Percentiles rank a stretch among this genome's conserved stretches.
phyloP scores from a whole-genome alignment of 1,140 invertebrate species.

The Subanguina moxae region DNA sequence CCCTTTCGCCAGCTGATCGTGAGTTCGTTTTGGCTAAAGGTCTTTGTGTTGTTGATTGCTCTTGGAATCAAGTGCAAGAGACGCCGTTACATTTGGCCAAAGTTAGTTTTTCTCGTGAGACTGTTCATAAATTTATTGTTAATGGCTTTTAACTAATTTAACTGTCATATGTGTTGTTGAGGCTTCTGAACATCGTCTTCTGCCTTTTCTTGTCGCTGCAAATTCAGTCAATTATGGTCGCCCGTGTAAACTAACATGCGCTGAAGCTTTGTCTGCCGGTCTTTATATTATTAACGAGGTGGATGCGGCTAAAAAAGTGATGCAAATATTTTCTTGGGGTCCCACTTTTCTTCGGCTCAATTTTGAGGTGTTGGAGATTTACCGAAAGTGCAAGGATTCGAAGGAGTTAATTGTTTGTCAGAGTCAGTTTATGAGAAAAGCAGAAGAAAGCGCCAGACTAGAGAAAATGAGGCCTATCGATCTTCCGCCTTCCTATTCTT shows the following conservation, averaged over 20 bases:
- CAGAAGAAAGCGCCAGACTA: not conserved
- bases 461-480: not conserved
- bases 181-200: conserved; percentile 70
- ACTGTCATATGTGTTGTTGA: no score
- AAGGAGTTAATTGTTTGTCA: not conserved
- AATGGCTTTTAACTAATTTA: no score
- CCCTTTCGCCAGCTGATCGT: conserved; percentile 46
- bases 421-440: not conserved
- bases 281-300: conserved; percentile 77
- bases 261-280: conserved; percentile 92
- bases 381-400: conserved; percentile 9
- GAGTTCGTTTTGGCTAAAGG: conserved; percentile 64
- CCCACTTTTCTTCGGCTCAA: conserved; percentile 50
- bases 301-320: conserved; percentile 33
- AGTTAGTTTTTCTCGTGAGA: not conserved
- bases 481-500: not conserved
- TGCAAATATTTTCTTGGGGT: conserved; percentile 54
- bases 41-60: conserved; percentile 94
- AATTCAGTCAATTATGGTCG: conserved; percentile 98
- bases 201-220: conserved; percentile 91
- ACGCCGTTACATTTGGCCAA: conserved; percentile 74
- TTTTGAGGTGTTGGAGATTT: conserved; percentile 38
- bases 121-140: no score
- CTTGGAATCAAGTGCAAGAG: conserved; percentile 89
- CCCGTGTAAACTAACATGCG: conserved; percentile 91